Evolutionary conservation across 2,888 invertebrate species (phyloP), one percentile per base, ranked within the genome.

Genomic region (Stratiomys singularior): DNA sequence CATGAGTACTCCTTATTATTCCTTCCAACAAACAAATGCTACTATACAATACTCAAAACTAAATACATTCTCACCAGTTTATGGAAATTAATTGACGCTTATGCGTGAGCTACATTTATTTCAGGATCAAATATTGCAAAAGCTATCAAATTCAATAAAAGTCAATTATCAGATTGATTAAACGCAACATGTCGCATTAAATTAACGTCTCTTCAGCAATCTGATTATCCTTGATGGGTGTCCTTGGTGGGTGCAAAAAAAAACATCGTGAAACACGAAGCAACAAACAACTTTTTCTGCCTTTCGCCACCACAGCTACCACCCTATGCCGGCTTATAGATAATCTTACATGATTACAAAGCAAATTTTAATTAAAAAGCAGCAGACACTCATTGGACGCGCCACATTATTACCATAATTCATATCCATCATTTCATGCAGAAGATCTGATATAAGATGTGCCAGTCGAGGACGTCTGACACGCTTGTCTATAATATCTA

Each of bases 391-490:
- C 37, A 25, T 37, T 66, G 1, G 66, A 30, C 44, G 37, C 37
- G 28, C 28, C 56, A 28, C 28, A 56, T 56, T 72, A 72, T 72
- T 72, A 72, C 30, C 71, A 72, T 72, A 72, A 72, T 28, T 56
- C 18, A 72, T 72, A 52, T 72, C 56, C 52, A 56, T 52, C n/a
- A 56, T 37, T 37, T 9, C 37, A 37, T 3, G 37, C 37, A 21
- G 60, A 60, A 18, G 60, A 60, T 37, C 37, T 3, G 37, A 37
- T 37, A 37, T 5, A 37, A 37, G 37, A 37, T 37, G 37, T 37
- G 37, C 37, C 5, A 37, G 37, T 37, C 9, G 37, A 37, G 5
- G 37, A 37, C 37, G 37, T 9, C 37, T 37, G 9, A 37, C 37
- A 5, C 37, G 37, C 37, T 9, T 37, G 37, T 37, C 37, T 37